Conservation (phyloP, 2,113 vertebrate species). For the Sarotherodon lohbergeri region DNA sequence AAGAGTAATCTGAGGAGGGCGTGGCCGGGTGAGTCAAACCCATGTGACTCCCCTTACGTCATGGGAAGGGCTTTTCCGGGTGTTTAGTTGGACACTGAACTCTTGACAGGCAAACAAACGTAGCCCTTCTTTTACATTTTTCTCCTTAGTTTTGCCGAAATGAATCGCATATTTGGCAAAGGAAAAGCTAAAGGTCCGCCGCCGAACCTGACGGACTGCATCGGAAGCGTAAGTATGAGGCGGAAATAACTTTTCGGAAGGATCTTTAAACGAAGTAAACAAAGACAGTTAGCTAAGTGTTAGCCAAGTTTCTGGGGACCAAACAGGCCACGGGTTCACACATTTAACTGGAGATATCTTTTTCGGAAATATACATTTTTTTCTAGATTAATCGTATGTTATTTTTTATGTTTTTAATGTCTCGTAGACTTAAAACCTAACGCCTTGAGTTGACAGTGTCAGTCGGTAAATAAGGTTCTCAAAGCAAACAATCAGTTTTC, state of each 20-base stretch:
- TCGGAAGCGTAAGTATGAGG: conserved; percentile 79
- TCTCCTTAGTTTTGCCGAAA: conserved; percentile 36
- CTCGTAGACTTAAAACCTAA: background rate
- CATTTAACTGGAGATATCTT: background rate
- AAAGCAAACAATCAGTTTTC: background rate
- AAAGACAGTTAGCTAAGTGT: conserved; percentile 37
- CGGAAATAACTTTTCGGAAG: background rate
- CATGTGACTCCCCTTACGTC: conserved; percentile 50
- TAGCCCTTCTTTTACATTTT: background rate
- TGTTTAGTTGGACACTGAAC: background rate
- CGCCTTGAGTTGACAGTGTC: background rate
- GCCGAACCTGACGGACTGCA: conserved; percentile 94
- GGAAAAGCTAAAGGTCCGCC: conserved; percentile 87
- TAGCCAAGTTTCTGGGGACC: background rate
- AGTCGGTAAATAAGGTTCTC: background rate
- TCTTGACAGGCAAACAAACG: background rate
- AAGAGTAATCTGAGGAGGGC: background rate
- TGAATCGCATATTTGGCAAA: conserved; percentile 93
- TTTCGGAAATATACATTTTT: background rate
- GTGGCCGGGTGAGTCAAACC: background rate
- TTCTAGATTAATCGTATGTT: background rate
- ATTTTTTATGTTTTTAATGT: background rate
- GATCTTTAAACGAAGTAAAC: conserved; percentile 45
- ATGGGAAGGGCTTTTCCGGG: conserved; percentile 49
- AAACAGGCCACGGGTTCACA: background rate